A percentile compares a stretch with the other conserved stretches of the same genome.
These are phyloP conservation scores for Campoletis sonorensis DNA, from an alignment of 1,140 invertebrate species.

Conservation along the genomic window DNA sequence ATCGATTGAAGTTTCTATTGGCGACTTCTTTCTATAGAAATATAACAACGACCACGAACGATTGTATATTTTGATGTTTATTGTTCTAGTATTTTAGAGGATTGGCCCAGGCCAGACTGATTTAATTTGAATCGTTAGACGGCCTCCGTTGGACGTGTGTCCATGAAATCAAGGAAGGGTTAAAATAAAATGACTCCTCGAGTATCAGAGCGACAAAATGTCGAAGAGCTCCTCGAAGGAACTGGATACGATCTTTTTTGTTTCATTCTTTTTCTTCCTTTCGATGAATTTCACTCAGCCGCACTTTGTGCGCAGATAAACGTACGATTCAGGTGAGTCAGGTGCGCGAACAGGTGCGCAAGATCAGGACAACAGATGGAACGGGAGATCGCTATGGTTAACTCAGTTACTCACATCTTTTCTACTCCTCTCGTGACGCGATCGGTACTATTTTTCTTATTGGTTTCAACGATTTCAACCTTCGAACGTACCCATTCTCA, in stretches of 20 bases:
- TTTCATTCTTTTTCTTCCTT: not conserved
- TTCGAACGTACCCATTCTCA: not conserved
- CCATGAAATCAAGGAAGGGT: slow-evolving; percentile 58
- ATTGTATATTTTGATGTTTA: not conserved
- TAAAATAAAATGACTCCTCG: slow-evolving; percentile 63
- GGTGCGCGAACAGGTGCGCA: slow-evolving; percentile 66
- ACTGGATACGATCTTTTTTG: not conserved
- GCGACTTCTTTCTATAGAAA: not conserved
- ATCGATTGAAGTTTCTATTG: not conserved
- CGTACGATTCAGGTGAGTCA: slow-evolving; percentile 64
- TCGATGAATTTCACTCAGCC: not conserved
- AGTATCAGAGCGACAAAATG: slow-evolving; percentile 58
- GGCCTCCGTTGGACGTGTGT: not conserved
- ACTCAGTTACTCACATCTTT: not conserved
- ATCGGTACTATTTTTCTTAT: slow-evolving; percentile 13
- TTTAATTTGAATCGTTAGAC: slow-evolving; percentile 22
- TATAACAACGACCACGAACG: not conserved
- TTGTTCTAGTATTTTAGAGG: not conserved
- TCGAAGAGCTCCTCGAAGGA: slow-evolving; percentile 51
- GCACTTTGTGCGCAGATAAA: slow-evolving; percentile 63
- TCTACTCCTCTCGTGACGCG: slow-evolving; percentile 18
- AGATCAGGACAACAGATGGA: slow-evolving; percentile 62
- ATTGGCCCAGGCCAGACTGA: not conserved
- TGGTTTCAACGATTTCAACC: not conserved
- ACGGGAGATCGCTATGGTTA: slow-evolving; percentile 46